Conservation (phyloP, 2,888 invertebrate genomes). For the Branchellion lobata region DNA sequence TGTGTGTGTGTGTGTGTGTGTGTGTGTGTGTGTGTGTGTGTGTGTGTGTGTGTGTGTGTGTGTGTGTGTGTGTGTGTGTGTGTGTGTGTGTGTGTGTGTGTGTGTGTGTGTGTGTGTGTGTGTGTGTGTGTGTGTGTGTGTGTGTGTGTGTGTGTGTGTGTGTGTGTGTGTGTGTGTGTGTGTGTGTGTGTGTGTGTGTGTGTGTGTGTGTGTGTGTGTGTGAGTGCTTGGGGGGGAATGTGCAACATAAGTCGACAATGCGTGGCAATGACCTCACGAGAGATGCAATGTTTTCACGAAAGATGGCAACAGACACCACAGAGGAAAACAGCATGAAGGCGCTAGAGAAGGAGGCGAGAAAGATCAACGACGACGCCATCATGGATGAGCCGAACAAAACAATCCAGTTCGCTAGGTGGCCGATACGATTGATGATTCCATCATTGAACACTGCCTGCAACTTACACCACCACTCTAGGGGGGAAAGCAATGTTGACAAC, state of each 20-base stretch:
- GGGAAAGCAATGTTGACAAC: constrained; percentile 59
- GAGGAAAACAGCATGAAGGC: constrained; percentile 28
- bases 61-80: constrained; percentile 43
- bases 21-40: constrained; percentile 45
- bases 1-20: constrained; percentile 45
- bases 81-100: constrained; percentile 37
- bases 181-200: constrained; percentile 27
- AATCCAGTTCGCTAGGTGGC: constrained; percentile 24
- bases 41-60: constrained; percentile 45
- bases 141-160: constrained; percentile 34
- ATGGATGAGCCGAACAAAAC: not conserved
- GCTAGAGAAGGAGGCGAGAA: constrained; percentile 31
- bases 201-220: constrained; percentile 36
- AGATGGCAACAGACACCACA: too few species aligned
- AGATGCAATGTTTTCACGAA: too few species aligned
- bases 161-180: not conserved
- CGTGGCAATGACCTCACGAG: too few species aligned
- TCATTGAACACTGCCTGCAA: too few species aligned
- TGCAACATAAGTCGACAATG: too few species aligned
- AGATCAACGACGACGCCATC: not conserved
- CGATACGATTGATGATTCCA: too few species aligned
- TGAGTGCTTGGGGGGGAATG: too few species aligned
- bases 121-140: constrained; percentile 44
- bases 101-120: constrained; percentile 47
- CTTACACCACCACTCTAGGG: constrained; percentile 54